phyloP scores from a whole-genome alignment of 2,888 invertebrate genomes.

The Pogonocherus hispidulus region DNA sequence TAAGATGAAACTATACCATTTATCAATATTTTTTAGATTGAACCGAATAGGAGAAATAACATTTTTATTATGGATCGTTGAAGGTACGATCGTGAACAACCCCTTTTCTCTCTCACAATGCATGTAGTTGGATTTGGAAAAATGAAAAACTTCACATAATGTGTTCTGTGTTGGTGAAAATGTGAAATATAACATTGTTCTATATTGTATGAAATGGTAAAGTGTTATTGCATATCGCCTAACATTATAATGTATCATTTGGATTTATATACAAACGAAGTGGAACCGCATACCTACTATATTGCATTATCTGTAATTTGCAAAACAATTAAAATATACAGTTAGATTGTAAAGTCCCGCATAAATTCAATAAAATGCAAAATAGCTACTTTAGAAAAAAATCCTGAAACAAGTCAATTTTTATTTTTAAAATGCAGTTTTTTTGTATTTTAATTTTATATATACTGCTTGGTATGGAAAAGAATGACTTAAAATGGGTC shows the following conservation, averaged over 20 bases:
- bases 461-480: too few relatives aligned
- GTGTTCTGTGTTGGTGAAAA: slow-evolving; percentile 25
- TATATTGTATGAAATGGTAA: slow-evolving; percentile 32
- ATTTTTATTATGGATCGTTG: too few relatives aligned
- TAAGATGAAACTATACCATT: not conserved
- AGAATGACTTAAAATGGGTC: too few relatives aligned
- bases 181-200: slow-evolving; percentile 39
- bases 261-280: slow-evolving; percentile 26
- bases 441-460: too few relatives aligned
- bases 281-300: too few relatives aligned
- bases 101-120: not conserved
- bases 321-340: slow-evolving; percentile 1
- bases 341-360: too few relatives aligned
- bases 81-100: slow-evolving; percentile 10
- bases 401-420: too few relatives aligned
- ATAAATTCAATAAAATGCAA: too few relatives aligned
- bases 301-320: not conserved
- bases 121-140: slow-evolving; percentile 20
- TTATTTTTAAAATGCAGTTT: too few relatives aligned
- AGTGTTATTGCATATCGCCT: slow-evolving; percentile 33
- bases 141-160: slow-evolving; percentile 30
- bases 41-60: not conserved
- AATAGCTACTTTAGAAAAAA: too few relatives aligned
- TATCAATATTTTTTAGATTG: not conserved
- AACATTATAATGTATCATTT: slow-evolving; percentile 31